These are phyloP conservation scores for Himalopsyche japonica DNA, from an alignment of 2,888 invertebrate genomes.

Conservation along the genomic window DNA sequence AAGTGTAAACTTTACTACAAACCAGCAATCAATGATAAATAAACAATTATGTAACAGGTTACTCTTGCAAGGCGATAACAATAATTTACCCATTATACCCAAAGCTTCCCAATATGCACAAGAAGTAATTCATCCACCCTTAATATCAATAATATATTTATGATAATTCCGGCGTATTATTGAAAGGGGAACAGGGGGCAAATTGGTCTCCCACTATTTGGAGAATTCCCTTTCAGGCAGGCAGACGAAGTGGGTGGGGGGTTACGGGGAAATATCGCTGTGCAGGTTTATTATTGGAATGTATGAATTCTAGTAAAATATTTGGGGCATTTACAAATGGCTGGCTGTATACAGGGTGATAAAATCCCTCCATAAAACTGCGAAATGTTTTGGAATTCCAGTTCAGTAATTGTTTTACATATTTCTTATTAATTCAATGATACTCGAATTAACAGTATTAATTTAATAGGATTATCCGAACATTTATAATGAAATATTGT, in stretches of 20 bases:
- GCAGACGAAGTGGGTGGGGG: neutral
- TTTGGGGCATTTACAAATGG: slow-evolving; percentile 12
- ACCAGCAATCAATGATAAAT: too few relatives aligned
- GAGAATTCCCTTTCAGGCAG: slow-evolving; percentile 17
- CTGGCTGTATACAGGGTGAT: neutral
- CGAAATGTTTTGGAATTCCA: too few relatives aligned
- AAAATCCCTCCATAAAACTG: too few relatives aligned
- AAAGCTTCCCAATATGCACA: neutral
- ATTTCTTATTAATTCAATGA: too few relatives aligned
- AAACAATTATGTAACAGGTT: too few relatives aligned
- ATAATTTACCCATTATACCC: neutral
- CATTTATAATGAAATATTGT: too few relatives aligned
- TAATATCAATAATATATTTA: slow-evolving; percentile 4
- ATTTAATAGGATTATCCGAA: too few relatives aligned
- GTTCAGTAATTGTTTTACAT: too few relatives aligned
- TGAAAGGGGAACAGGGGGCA: neutral
- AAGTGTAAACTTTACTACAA: too few relatives aligned
- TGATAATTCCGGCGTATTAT: slow-evolving; percentile 15
- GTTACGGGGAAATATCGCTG: neutral
- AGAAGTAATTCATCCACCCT: neutral
- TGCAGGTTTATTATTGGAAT: slow-evolving; percentile 33
- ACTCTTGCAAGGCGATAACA: neutral
- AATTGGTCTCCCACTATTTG: slow-evolving; percentile 6
- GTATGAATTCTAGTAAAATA: slow-evolving; percentile 34
- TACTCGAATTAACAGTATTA: too few relatives aligned